Base-by-base conservation (phyloP, 2,888 invertebrate genomes). In the Zeuzera pyrina region DNA sequence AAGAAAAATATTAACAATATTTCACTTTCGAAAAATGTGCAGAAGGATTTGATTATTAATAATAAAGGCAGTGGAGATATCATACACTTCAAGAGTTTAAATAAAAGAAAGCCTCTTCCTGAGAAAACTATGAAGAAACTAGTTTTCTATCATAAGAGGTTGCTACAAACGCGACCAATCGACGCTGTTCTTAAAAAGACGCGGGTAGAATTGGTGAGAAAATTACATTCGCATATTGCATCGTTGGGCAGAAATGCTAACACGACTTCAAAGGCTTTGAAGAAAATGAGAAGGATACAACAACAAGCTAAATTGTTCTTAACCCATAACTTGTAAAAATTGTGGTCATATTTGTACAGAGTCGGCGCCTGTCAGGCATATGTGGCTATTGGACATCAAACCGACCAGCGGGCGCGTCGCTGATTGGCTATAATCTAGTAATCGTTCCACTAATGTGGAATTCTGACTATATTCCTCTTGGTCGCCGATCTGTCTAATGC, bases 401-500 rank as follows among this genome's bases (percentile, higher is more conserved):
- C n/a, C n/a, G n/a, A n/a, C n/a, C n/a, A n/a, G n/a, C n/a, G n/a
- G n/a, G n/a, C n/a, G n/a, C n/a, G n/a, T n/a, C n/a, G n/a, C n/a
- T n/a, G n/a, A n/a, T n/a, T n/a, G n/a, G n/a, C n/a, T n/a, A n/a
- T n/a, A n/a, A n/a, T n/a, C n/a, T n/a, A n/a, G n/a, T n/a, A n/a
- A n/a, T n/a, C n/a, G n/a, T n/a, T n/a, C n/a, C n/a, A n/a, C n/a
- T n/a, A n/a, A n/a, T n/a, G n/a, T n/a, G n/a, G n/a, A n/a, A n/a
- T n/a, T n/a, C n/a, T n/a, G n/a, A n/a, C n/a, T n/a, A n/a, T n/a
- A n/a, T n/a, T n/a, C n/a, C n/a, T n/a, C n/a, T n/a, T n/a, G n/a
- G n/a, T n/a, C 68, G 65, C 66, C 67, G 66, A 57, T 52, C 58
- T 57, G 60, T 57, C 61, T 68, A 64, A 58, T 66, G 45, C 69